Evolutionary conservation across 1,140 invertebrate genomes (phyloP).

Genomic region (Cylas formicarius): DNA sequence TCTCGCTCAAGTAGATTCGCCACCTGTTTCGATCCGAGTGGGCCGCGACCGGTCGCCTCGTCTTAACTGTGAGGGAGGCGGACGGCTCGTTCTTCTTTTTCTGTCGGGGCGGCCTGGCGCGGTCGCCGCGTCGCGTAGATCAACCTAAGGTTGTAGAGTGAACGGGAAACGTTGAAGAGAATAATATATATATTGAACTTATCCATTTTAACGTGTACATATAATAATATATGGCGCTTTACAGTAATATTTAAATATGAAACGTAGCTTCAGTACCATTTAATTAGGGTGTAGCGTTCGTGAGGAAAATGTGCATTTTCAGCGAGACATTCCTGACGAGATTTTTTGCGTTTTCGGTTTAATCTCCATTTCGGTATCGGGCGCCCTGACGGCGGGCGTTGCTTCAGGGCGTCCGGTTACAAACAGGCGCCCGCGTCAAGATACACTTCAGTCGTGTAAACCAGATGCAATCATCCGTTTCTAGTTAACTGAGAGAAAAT

Average conservation of each 20-base stretch:
- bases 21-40: too few relatives aligned
- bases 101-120: too few relatives aligned
- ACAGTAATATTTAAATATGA: constrained; percentile 21
- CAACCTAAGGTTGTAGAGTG: too few relatives aligned
- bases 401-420: constrained; percentile 6
- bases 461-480: constrained; percentile 16
- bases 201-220: constrained; percentile 34
- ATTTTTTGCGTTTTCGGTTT: constrained; percentile 18
- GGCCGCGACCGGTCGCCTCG: too few relatives aligned
- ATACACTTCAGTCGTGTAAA: too few relatives aligned
- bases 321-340: constrained; percentile 31
- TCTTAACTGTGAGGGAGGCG: too few relatives aligned
- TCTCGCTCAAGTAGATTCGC: too few relatives aligned
- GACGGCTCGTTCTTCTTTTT: too few relatives aligned
- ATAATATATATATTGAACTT: constrained; percentile 14
- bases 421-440: constrained; percentile 3
- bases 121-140: too few relatives aligned
- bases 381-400: background rate
- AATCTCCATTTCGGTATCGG: background rate
- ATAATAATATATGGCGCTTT: constrained; percentile 38
- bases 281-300: constrained; percentile 24
- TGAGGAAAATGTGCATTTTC: constrained; percentile 31
- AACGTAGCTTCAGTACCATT: constrained; percentile 35
- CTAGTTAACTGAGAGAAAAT: too few relatives aligned
- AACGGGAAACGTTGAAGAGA: constrained; percentile 8